Conservation (phyloP, 2,888 invertebrate species). For the Drosophila subquinaria region DNA sequence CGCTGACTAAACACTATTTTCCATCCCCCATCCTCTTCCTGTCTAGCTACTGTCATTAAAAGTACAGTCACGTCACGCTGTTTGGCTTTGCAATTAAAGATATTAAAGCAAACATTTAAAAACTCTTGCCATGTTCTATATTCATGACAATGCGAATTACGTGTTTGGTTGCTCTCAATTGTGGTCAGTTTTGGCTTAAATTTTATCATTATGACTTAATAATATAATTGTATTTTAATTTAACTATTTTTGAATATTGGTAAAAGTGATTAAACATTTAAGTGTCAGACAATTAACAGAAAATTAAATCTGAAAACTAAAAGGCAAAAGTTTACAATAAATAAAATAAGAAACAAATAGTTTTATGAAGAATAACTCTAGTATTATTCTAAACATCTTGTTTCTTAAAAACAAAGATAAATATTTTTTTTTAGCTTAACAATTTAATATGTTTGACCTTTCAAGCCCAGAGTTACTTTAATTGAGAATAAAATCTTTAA, state of each 20-base stretch:
- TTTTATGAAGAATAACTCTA: no score
- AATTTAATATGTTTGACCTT: no score
- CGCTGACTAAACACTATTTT: conserved; percentile 35
- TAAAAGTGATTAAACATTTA: background rate
- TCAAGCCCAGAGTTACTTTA: no score
- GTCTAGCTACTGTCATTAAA: conserved; percentile 39
- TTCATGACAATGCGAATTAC: conserved; percentile 45
- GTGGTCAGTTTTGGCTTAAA: conserved; percentile 16
- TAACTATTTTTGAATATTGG: background rate
- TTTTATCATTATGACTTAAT: conserved; percentile 4
- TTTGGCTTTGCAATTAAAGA: conserved; percentile 54
- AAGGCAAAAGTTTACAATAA: background rate
- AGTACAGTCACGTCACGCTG: conserved; percentile 70
- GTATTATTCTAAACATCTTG: no score
- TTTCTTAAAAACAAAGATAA: no score
- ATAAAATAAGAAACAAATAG: no score
- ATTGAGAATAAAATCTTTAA: no score
- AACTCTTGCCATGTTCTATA: conserved; percentile 19
- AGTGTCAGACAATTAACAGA: no score
- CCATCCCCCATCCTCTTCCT: background rate
- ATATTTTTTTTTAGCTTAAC: no score
- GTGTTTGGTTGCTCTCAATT: conserved; percentile 21
- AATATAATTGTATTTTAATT: background rate
- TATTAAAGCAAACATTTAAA: conserved; percentile 53
- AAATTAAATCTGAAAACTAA: background rate